Percentiles rank a stretch among this genome's conserved stretches.
Conservation (phyloP, 2,113 vertebrate genomes). For the Silurus glanis region DNA sequence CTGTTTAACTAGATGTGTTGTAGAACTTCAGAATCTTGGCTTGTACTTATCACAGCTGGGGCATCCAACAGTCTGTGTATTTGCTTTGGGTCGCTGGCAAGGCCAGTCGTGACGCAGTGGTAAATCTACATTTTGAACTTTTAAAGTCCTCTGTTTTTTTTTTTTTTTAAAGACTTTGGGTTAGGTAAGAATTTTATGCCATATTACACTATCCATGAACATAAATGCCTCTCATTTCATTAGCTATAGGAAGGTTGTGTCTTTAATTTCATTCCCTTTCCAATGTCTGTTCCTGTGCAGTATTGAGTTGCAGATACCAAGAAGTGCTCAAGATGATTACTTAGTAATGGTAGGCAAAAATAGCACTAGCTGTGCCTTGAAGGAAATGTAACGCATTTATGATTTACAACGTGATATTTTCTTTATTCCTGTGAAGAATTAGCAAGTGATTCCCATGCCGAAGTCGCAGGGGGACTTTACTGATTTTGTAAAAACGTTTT, state of each 20-base stretch:
- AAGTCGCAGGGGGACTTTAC: neutral
- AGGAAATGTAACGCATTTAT: neutral
- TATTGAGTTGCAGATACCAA: neutral
- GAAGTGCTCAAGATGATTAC: neutral
- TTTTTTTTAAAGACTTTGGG: neutral
- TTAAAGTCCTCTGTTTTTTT: too few relatives aligned
- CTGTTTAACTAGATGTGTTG: neutral
- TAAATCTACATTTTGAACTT: neutral
- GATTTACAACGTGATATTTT: neutral
- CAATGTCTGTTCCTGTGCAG: neutral
- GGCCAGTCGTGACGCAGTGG: constrained; percentile 11
- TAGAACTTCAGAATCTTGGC: neutral
- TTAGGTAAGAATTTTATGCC: neutral
- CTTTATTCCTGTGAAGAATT: neutral
- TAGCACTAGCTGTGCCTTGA: neutral
- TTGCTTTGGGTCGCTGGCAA: constrained; percentile 25
- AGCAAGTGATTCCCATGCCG: neutral
- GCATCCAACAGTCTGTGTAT: neutral
- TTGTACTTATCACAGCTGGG: neutral
- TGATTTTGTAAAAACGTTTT: neutral
- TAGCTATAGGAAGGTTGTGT: neutral
- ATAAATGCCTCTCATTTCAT: too few relatives aligned
- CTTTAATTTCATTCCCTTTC: neutral
- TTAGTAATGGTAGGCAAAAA: neutral
- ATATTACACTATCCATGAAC: neutral